These are phyloP conservation scores for Percina caprodes DNA, from an alignment of 2,113 vertebrate genomes.

Conservation along the genomic window DNA sequence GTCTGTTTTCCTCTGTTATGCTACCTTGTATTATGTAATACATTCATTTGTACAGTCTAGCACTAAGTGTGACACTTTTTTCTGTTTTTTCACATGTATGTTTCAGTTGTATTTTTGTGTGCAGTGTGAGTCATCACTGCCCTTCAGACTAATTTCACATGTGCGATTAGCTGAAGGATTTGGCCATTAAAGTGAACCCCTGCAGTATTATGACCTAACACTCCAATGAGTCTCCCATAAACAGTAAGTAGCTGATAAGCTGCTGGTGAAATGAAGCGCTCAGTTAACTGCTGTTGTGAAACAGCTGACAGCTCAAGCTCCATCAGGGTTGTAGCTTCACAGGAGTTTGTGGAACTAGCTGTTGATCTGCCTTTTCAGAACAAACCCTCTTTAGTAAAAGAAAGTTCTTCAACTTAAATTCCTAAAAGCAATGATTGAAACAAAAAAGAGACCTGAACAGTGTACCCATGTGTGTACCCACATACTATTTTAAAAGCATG, in stretches of 20 bases:
- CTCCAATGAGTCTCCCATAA: constrained; percentile 48
- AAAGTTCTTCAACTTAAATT: not conserved
- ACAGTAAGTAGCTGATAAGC: constrained; percentile 48
- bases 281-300: constrained; percentile 38
- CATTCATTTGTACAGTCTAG: too few relatives aligned
- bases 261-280: constrained; percentile 47
- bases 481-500: not conserved
- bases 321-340: constrained; percentile 5
- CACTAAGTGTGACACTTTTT: not conserved
- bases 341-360: constrained; percentile 1
- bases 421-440: not conserved
- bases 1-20: not conserved
- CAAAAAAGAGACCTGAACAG: not conserved
- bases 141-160: constrained; percentile 22
- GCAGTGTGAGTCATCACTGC: constrained; percentile 11
- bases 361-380: not conserved
- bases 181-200: constrained; percentile 31
- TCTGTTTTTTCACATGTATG: not conserved
- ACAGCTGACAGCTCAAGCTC: not conserved
- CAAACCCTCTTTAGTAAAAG: not conserved
- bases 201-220: constrained; percentile 15
- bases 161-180: constrained; percentile 25
- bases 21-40: too few relatives aligned
- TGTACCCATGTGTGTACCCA: not conserved
- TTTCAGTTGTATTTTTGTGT: not conserved